Percentiles rank a stretch among this genome's conserved stretches.
Conservation (phyloP, 1,140 invertebrate species). For the Amyelois transitella region DNA sequence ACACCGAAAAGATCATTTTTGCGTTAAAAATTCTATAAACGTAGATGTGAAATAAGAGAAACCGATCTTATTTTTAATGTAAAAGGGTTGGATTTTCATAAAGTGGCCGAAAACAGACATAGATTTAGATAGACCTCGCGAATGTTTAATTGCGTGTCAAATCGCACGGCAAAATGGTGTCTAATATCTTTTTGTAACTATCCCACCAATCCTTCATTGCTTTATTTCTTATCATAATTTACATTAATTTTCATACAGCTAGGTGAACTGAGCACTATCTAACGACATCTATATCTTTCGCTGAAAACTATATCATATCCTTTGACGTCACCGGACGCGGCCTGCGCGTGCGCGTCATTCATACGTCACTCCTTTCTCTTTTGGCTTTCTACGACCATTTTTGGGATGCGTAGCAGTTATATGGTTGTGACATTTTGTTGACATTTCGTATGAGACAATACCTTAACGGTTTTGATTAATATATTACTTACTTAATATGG, state of each 20-base stretch:
- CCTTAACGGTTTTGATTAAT: background rate
- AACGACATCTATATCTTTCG: no score
- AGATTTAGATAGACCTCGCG: no score
- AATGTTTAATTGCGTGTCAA: no score
- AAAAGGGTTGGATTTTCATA: background rate
- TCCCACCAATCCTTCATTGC: no score
- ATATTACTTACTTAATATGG: background rate
- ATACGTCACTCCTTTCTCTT: slow-evolving; percentile 39
- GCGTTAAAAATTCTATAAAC: background rate
- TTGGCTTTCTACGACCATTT: slow-evolving; percentile 36
- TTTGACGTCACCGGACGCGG: slow-evolving; percentile 51
- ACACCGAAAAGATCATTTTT: background rate
- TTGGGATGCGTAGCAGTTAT: slow-evolving; percentile 1
- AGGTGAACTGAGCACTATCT: no score
- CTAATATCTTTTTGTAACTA: no score
- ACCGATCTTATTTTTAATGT: background rate
- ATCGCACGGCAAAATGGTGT: no score
- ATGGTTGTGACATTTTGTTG: background rate
- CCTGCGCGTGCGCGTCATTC: slow-evolving; percentile 36
- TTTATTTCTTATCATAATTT: no score
- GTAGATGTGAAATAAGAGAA: background rate
- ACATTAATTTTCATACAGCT: no score
- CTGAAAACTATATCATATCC: background rate
- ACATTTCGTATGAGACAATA: background rate
- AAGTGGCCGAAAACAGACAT: no score